Base-by-base conservation (phyloP, 1,140 invertebrate genomes). In the Bilobella aurantiaca region DNA sequence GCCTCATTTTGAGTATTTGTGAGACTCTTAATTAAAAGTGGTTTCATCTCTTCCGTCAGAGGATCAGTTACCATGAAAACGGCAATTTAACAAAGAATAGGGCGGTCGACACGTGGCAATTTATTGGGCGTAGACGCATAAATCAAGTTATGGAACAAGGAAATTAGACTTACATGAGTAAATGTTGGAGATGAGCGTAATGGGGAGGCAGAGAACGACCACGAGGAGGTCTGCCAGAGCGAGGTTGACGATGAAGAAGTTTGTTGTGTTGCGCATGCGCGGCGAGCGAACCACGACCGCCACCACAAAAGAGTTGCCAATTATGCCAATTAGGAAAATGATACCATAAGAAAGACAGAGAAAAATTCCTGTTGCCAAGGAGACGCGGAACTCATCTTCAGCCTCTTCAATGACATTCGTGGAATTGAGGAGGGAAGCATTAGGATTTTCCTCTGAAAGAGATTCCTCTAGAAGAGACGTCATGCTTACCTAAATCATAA, bases 301-400 rank as follows among this genome's bases (percentile, higher is more conserved):
- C 8, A 82, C 76, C 12, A 82, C 80, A 58, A 80, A 76, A 18
- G 74, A 71, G 71, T 83, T 83, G 1, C 81, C 81, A 16, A 80
- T 71, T 16, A 82, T 74, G 0, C 81, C 81, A n/a, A 82, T 62
- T 3, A 79, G 58, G 75, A 93, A 93, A 2, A 94, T 90, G 16
- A 91, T 75, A 42, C 88, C 77, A 73, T 94, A 93, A 0, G 88
- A 89, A 32, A 89, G 81, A 76, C 87, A 90, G 37, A 72, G 56
- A 57, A 72, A 59, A 2, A 72, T 29, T 0, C 31, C 65, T 2
- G 65, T 23, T 53, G 28, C 53, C 30, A 60, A 46, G 16, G 65
- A 59, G 5, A 72, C 67, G 53, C 68, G 32, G 46, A 64, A 58
- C 58, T 69, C 65, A 42, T 66, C 64, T 61, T 66, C 64, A 28